Base-by-base conservation (phyloP, 2,888 invertebrate species). In the Ormia ochracea region DNA sequence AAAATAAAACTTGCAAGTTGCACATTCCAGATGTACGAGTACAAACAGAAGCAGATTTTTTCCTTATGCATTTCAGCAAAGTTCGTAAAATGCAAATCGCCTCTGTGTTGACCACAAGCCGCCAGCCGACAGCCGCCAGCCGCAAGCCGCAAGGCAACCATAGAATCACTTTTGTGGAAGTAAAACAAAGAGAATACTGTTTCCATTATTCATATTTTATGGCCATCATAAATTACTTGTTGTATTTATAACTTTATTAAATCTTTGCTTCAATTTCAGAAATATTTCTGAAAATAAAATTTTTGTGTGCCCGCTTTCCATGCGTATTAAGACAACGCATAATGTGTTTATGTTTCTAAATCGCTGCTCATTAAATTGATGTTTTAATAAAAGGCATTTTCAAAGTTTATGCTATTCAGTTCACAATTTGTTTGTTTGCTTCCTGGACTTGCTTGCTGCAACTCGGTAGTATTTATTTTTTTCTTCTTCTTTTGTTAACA, bases 81-180 rank as follows among this genome's bases (percentile, higher is more conserved):
- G n/a, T 23, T 41, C 1, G 31, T 26, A 75, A 84, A 83, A 85
- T 86, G 85, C 85, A 87, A 86, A 87, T 86, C 83, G 85, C 83
- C 84, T 84, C 83, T 83, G 84, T 82, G 83, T 82, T 83, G 83
- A 83, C 84, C 85, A 56, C 43, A 31, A 54, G 45, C 21, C 21
- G n/a, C n/a, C n/a, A n/a, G n/a, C n/a, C n/a, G n/a, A n/a, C n/a
- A 54, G 45, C 21, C 21, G 83, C 82, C 83, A 82, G 83, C 84
- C 85, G 48, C 43, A 31, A 54, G 45, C 21, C 21, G 10, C 83
- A 83, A 73, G 69, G 6, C 50, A 41, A 1, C 1, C 23, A 23
- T 43, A 28, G 36, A 31, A 14, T 21, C 23, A 48, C 1, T 28
- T 21, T 38, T 21, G 12, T 48, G 7, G 38, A 52, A 50, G 21